Evolutionary conservation across 2,797 vertebrate genomes (phyloP).

Genomic region (Emys orbicularis): DNA sequence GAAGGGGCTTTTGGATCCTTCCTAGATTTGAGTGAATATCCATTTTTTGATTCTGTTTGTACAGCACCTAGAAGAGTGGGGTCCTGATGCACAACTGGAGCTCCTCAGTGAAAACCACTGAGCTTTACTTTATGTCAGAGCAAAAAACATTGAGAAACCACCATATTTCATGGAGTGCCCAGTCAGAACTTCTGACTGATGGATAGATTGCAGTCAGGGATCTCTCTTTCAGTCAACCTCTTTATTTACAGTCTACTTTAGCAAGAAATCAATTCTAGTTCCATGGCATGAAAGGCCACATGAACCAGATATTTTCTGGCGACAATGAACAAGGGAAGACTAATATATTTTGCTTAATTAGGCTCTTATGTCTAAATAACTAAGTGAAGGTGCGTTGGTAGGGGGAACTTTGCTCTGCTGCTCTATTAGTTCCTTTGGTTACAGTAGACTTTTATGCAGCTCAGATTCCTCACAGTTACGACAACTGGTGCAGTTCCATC

Average conservation of each 20-base stretch:
- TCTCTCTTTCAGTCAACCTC: slow-evolving; percentile 1
- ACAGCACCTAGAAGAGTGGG: no score
- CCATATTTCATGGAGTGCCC: not conserved
- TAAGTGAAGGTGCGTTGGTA: not conserved
- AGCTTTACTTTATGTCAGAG: not conserved
- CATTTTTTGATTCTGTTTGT: not conserved
- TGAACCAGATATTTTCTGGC: not conserved
- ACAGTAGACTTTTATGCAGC: not conserved
- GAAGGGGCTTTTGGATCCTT: not conserved
- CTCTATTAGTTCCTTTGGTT: not conserved
- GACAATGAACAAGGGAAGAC: not conserved
- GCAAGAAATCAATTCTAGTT: not conserved
- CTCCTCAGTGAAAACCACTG: not conserved
- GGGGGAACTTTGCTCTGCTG: not conserved
- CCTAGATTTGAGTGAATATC: not conserved
- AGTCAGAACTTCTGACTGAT: not conserved
- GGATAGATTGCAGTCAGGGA: not conserved
- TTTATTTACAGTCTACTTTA: not conserved
- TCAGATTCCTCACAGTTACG: not conserved
- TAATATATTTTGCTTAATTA: not conserved
- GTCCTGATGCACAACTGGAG: no score
- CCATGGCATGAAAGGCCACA: not conserved
- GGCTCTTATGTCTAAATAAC: not conserved
- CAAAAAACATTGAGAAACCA: not conserved
- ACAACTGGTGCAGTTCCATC: not conserved